Evolutionary conservation across 2,888 invertebrate genomes (phyloP).

Genomic region (Nebria salina): DNA sequence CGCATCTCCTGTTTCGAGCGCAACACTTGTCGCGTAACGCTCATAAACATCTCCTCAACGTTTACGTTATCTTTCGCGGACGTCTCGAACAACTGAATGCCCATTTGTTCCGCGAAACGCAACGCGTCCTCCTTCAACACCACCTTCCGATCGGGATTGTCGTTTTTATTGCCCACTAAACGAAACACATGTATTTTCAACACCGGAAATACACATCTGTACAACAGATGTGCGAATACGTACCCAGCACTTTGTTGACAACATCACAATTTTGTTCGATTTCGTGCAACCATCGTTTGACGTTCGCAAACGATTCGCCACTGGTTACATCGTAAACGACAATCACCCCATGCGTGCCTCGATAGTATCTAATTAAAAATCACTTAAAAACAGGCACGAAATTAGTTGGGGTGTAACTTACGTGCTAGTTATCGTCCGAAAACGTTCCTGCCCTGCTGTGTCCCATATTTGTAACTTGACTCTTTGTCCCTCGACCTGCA

Average conservation of each 20-base stretch:
- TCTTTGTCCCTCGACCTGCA: slow-evolving; percentile 88
- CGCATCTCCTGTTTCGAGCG: slow-evolving; percentile 84
- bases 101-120: slow-evolving; percentile 97
- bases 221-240: slow-evolving; percentile 49
- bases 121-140: slow-evolving; percentile 97
- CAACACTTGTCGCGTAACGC: slow-evolving; percentile 82
- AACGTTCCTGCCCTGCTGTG: slow-evolving; percentile 96
- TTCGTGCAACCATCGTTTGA: slow-evolving; percentile 98
- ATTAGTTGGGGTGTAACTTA: slow-evolving; percentile 59
- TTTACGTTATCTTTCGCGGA: slow-evolving; percentile 99
- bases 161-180: slow-evolving; percentile 96
- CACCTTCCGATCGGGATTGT: slow-evolving; percentile 93
- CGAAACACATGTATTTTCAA: slow-evolving; percentile 48
- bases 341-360: slow-evolving; percentile 99
- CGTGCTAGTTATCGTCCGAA: slow-evolving; percentile 98
- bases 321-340: slow-evolving; percentile 99
- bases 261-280: slow-evolving; percentile 99
- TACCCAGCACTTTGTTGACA: slow-evolving; percentile 96
- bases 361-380: slow-evolving; percentile 76
- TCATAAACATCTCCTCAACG: slow-evolving; percentile 94
- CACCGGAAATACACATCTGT: background rate
- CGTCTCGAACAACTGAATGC: slow-evolving; percentile 96
- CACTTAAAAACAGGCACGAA: background rate
- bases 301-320: slow-evolving; percentile 99
- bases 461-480: slow-evolving; percentile 98